Conservation (phyloP, 2,113 vertebrate genomes). For the Trochalopteron elliotii region DNA sequence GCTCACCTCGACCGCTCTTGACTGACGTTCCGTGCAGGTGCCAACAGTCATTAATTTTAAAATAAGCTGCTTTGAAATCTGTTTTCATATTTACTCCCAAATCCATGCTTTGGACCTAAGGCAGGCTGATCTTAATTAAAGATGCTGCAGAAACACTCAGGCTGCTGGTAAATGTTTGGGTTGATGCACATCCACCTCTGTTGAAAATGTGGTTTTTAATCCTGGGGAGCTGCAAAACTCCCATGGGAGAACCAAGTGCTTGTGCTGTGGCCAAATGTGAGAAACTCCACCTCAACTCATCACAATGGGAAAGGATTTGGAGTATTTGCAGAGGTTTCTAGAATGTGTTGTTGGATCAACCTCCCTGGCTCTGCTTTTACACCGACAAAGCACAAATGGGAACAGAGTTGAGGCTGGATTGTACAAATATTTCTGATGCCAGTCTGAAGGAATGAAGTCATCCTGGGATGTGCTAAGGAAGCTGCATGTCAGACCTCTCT, state of each 20-base stretch:
- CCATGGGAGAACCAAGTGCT: background rate
- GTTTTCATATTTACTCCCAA: background rate
- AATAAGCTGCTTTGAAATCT: background rate
- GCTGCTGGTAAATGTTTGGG: background rate
- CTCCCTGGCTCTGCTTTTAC: background rate
- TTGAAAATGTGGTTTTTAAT: background rate
- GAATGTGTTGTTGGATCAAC: background rate
- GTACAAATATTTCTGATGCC: background rate
- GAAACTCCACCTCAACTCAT: background rate
- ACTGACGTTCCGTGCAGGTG: background rate
- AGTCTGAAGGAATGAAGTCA: background rate
- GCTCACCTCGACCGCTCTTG: background rate
- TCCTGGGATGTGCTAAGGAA: background rate
- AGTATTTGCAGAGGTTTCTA: background rate
- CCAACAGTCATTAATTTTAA: background rate
- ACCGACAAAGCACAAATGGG: background rate
- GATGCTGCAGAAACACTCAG: background rate
- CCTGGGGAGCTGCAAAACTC: background rate
- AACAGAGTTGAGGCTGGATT: background rate
- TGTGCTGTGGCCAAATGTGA: background rate
- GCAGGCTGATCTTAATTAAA: background rate
- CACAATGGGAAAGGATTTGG: background rate
- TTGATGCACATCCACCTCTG: background rate
- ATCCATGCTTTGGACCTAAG: background rate
- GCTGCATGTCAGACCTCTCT: background rate